These are phyloP conservation scores for Pipistrellus nathusii DNA, from an alignment of 2,797 vertebrate genomes.

Conservation along the genomic window DNA sequence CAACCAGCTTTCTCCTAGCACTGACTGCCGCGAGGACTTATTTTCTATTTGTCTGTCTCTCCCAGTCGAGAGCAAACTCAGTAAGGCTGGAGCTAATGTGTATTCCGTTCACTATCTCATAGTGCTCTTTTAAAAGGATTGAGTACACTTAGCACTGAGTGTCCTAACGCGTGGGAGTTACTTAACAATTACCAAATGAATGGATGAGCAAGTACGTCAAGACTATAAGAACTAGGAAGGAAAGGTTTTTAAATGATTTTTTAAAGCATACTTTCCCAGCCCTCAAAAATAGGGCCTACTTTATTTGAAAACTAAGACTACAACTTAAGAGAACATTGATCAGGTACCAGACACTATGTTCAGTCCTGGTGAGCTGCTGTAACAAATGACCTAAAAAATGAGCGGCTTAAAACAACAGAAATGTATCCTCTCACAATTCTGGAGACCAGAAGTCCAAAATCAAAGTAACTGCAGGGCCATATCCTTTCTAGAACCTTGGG, in stretches of 20 bases:
- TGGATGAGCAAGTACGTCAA: background rate
- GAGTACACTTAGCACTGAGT: background rate
- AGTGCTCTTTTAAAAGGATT: background rate
- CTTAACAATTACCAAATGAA: background rate
- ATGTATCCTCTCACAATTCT: background rate
- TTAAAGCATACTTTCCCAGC: background rate
- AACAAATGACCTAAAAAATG: background rate
- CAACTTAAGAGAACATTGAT: background rate
- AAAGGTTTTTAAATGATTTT: background rate
- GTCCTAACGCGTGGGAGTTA: background rate
- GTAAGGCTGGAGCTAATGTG: background rate
- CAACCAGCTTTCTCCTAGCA: background rate
- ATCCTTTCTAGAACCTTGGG: background rate
- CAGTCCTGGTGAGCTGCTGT: no score
- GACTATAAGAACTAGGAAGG: background rate
- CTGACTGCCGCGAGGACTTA: background rate
- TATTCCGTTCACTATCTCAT: background rate
- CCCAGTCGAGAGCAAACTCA: background rate
- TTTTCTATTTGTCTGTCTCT: background rate
- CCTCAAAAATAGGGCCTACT: background rate
- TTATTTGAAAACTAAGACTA: background rate
- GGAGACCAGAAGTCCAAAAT: background rate
- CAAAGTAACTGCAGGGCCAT: background rate
- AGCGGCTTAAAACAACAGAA: background rate
- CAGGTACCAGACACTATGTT: background rate